Evolutionary conservation across 2,888 invertebrate genomes (phyloP), one percentile per base, ranked within the genome.

Genomic region (Andrena fulva): DNA sequence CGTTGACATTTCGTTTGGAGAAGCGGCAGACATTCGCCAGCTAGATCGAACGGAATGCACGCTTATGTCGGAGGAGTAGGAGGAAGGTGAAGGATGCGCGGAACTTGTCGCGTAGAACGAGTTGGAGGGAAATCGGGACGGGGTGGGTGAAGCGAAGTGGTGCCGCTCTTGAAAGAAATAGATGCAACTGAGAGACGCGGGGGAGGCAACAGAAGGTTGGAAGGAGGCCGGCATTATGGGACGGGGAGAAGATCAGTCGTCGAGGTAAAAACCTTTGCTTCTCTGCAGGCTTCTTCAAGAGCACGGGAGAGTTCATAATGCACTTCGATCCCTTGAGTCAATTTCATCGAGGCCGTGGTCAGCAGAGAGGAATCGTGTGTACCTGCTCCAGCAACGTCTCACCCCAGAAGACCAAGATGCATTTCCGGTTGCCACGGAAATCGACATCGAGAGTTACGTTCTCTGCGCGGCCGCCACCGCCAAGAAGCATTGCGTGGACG

Each of bases 361-460:
- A 77, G 86, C 87, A 33, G 89, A 92, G 80, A 90, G 92, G 79
- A 91, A 89, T 76, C 88, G 88, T 69, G 78, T 89, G 80, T 81
- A 90, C 62, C 71, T 77, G 59, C 88, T 92, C 0, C 86, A 89
- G 35, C 75, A 90, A 73, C 77, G 77, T 64, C 88, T 92, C 59
- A 82, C 77, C 33, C 72, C 75, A 20, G 79, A 90, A 69, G 93
- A 93, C 52, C 87, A 70, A 82, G 90, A 92, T 74, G 82, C 84
- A 63, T 92, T 91, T 87, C 89, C 91, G 42, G 75, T 93, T 62
- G 70, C 59, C 54, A 73, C 87, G 52, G 89, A 92, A 68, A 88
- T 92, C 77, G 93, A 93, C 81, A 54, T 92, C 29, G 93, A 93
- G 77, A 86, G 90, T 76, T 93, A 93, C 79, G 87, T 91, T 12